Base-by-base conservation (phyloP, 2,888 invertebrate genomes). In the Scaptomyza polygonia region DNA sequence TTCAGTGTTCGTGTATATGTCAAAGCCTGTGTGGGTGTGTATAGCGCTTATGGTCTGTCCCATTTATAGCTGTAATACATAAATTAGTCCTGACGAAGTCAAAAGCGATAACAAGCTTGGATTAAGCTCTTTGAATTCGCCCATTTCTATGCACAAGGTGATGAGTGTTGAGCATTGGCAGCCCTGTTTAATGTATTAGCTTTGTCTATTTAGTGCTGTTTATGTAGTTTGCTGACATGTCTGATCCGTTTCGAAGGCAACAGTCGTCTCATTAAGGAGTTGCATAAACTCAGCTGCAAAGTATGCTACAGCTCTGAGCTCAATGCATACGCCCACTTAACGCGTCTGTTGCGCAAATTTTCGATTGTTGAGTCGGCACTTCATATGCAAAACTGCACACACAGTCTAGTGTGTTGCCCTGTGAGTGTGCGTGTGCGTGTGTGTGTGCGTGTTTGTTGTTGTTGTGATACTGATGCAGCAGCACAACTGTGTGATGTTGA, bases 281-380 rank as follows among this genome's bases (percentile, higher is more conserved):
- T 71, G 84, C 77, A 82, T 73, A 86, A 73, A 86, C 68, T 80
- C 55, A 53, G 65, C 88, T 64, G 57, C 39, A 71, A 86, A 88
- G 74, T 86, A 80, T 80, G 87, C 87, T 70, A 74, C 69, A 86
- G 67, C 65, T 62, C 69, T 65, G 64, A 53, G 59, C 63, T 68
- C 54, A 57, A 67, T 80, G 62, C 58, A 59, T 30, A 51, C 63
- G 56, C 67, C 77, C 88, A 82, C 82, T 88, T 82, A 86, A 66
- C 82, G 88, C 68, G 87, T 86, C 88, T 82, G 87, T 86, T 84
- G 74, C 87, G 59, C 71, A 82, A 88, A 82, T 82, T 88, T 82
- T 82, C 82, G 82, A 82, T 82, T 82, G 82, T 82, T 88, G 88
- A 80, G 88, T 77, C 88, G 88, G 87, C 82, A 82, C 87, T 82